A percentile compares a stretch with the other conserved stretches of the same genome.
These are phyloP conservation scores for Prosapia bicincta DNA, from an alignment of 2,888 invertebrate genomes.

Conservation along the genomic window DNA sequence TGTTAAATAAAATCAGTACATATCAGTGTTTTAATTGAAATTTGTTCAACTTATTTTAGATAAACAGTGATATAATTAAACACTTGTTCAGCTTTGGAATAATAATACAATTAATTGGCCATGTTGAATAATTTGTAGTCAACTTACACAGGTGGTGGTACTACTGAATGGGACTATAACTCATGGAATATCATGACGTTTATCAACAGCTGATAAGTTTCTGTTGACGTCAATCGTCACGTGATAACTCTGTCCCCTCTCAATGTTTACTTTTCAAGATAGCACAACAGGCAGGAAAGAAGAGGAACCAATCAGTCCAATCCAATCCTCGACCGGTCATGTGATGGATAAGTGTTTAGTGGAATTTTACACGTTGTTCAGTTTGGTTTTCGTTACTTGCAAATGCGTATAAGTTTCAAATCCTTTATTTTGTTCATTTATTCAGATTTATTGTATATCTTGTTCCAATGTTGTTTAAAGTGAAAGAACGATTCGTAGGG, in stretches of 20 bases:
- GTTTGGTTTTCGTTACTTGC: not conserved
- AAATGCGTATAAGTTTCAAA: not conserved
- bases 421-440: not conserved
- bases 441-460: not conserved
- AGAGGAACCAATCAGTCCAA: not conserved
- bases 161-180: not conserved
- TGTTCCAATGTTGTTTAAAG: conserved; percentile 14
- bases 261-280: not conserved
- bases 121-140: not conserved
- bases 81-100: too few species aligned
- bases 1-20: too few species aligned
- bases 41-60: too few species aligned
- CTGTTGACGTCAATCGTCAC: not conserved
- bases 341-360: not conserved
- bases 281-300: not conserved
- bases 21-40: too few species aligned
- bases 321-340: not conserved
- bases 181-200: not conserved
- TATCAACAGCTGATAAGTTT: not conserved
- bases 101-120: too few species aligned
- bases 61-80: too few species aligned
- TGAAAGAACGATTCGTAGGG: conserved; percentile 13
- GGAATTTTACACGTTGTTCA: not conserved
- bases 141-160: not conserved
- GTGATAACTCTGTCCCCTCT: not conserved